Conservation (phyloP, 2,797 vertebrate species). For the Sebastes jordani region DNA sequence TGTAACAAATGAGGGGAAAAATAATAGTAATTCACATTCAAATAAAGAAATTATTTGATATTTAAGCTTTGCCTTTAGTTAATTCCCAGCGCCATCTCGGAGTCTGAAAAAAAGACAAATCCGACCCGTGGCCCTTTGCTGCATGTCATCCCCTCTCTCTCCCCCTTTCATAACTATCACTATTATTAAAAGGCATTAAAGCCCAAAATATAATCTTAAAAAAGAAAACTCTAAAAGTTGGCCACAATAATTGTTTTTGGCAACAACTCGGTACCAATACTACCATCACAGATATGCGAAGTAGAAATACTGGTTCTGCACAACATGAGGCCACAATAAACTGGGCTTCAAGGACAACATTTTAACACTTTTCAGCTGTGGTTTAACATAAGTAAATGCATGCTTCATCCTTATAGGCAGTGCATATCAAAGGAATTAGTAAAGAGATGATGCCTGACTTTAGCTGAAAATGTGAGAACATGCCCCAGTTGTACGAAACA, state of each 20-base stretch:
- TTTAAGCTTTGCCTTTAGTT: background rate
- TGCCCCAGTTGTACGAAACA: constrained; percentile 45
- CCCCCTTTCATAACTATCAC: too few species aligned
- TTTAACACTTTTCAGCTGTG: background rate
- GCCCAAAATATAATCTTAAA: too few species aligned
- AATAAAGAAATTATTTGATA: constrained; percentile 11
- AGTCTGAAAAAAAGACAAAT: background rate
- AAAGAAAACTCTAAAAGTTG: background rate
- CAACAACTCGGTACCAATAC: constrained; percentile 39
- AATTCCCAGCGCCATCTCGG: background rate
- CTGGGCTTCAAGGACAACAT: background rate
- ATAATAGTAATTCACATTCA: constrained; percentile 28
- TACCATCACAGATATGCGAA: constrained; percentile 2
- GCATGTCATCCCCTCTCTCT: too few species aligned
- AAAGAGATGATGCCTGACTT: constrained; percentile 7
- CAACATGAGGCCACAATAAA: constrained; percentile 23
- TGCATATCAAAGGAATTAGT: constrained; percentile 12
- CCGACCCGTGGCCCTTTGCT: too few species aligned
- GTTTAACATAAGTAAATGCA: constrained; percentile 15
- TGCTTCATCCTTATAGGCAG: constrained; percentile 4
- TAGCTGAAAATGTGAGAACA: constrained; percentile 39
- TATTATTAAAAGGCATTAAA: too few species aligned
- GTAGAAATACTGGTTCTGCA: constrained; percentile 10
- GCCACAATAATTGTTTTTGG: constrained; percentile 31
- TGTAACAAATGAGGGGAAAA: constrained; percentile 1